Base-by-base conservation (phyloP, 2,113 vertebrate genomes). In the Dasyprocta punctata region DNA sequence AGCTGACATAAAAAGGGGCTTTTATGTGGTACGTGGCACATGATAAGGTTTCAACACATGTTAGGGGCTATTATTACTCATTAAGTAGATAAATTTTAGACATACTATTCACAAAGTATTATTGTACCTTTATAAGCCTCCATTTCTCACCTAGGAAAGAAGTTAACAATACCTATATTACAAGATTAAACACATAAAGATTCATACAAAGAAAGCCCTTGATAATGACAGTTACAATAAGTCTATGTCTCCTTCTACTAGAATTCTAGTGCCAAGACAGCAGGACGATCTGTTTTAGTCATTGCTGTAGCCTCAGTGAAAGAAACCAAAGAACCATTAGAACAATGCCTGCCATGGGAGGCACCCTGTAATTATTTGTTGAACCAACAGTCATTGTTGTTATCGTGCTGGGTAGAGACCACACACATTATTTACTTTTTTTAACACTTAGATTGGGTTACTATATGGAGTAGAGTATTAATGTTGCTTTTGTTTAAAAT, bases 401-500 rank as follows among this genome's bases (percentile, higher is more conserved):
- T 91, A 22, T 38, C 77, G 24, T 10, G 12, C 36, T 63, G 49
- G 22, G 7, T 36, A 88, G 44, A 89, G n/a, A 41, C 47, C 71
- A 77, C 7, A 58, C 0, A 38, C 6, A 67, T 58, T 77, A n/a
- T n/a, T n/a, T n/a, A n/a, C n/a, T 56, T 54, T 73, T 80, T 44
- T 38, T 0, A 78, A 75, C n/a, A 63, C 52, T 94, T 90, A 77
- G 24, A 52, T 56, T 33, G 85, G 13, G n/a, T 33, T 67, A 44
- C 56, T 77, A 16, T 87, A 67, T 54, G n/a, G 65, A 78, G 80
- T 17, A 41, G 86, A 86, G 28, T 73, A 89, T 47, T 95, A 19
- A 92, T 63, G 26, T 41, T 93, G 44, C 58, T 83, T 92, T 56
- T 86, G 33, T 83, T 87, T 84, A 73, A 91, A 92, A 91, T 60